Evolutionary conservation across 53 echinoderm and acorn worm genomes (phyloP), one percentile per base, ranked within the genome.

Genomic region (Zoroaster sp.): DNA sequence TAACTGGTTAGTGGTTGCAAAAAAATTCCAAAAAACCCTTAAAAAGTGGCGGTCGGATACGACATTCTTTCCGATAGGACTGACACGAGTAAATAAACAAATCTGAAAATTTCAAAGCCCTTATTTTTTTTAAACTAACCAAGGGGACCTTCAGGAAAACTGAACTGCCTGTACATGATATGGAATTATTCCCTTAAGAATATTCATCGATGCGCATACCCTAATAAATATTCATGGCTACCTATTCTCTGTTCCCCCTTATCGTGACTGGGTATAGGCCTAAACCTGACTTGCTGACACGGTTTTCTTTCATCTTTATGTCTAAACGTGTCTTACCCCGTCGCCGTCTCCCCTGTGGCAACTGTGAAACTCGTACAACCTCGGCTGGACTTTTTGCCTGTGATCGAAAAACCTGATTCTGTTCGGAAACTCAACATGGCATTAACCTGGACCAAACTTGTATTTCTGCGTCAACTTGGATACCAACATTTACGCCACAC

Each of bases 401-500:
- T 18, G 17, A 28, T 21, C 63, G 23, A 75, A 59, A 36, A 32
- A 44, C 28, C 40, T 39, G 31, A 32, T 32, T 5, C 17, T 88
- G 65, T 13, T 31, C 28, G 15, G 36, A n/a, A 34, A 38, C 21
- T 35, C 35, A 49, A 40, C 33, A 93, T 95, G 95, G 95, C 95
- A 4, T 63, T 95, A 40, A 93, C 95, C 7, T 95, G 94, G 95
- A 88, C 93, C 11, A 95, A 95, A 95, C 88, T 93, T 12, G 83
- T 59, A 33, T 89, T 69, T 51, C 69, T 95, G 66, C 93, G 70
- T 34, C 93, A 73, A 88, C 88, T 77, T 38, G 89, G 83, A 40
- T 87, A 72, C 75, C 82, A 87, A 32, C 63, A 51, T 45, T 43
- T 77, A n/a, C 38, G 74, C 17, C 70, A 73, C 5, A 21, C 78